Conservation (phyloP, 1,140 invertebrate genomes). For the Panonychus citri region DNA sequence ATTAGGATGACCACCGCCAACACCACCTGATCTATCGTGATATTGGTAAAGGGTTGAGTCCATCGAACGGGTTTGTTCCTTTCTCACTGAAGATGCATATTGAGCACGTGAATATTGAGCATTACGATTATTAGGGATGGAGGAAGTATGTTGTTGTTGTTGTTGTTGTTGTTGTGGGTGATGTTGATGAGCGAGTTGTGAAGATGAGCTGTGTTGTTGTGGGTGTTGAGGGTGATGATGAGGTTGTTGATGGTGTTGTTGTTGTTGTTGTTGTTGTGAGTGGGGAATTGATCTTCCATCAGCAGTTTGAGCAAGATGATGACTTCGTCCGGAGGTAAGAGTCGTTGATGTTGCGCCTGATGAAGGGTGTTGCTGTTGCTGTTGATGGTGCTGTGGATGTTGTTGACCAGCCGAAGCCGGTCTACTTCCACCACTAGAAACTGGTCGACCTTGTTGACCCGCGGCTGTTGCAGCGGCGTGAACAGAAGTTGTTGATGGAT, state of each 20-base stretch:
- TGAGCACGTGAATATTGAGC: constrained; percentile 11
- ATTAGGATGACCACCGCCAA: not conserved
- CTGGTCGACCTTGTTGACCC: no score
- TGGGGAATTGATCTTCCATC: not conserved
- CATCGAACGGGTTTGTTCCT: constrained; percentile 15
- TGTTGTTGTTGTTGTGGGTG: constrained; percentile 4
- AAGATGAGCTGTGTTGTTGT: not conserved
- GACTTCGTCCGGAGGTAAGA: no score
- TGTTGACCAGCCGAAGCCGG: constrained; percentile 18
- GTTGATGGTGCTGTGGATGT: constrained; percentile 4
- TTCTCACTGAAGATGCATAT: constrained; percentile 13
- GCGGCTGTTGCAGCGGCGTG: not conserved
- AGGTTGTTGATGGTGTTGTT: not conserved
- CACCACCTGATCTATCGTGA: not conserved
- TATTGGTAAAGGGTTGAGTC: constrained; percentile 4
- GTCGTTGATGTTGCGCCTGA: not conserved
- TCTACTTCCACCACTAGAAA: no score
- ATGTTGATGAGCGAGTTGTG: not conserved
- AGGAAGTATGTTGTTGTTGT: not conserved
- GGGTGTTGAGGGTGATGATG: not conserved
- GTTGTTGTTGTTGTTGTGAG: constrained; percentile 2
- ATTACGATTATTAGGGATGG: not conserved
- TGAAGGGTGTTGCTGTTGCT: not conserved
- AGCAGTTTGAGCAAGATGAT: not conserved
- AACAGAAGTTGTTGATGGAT: not conserved